Percentiles rank a stretch among this genome's conserved stretches.
Conservation (phyloP, 2,888 invertebrate species). For the Neelides folsomi region DNA sequence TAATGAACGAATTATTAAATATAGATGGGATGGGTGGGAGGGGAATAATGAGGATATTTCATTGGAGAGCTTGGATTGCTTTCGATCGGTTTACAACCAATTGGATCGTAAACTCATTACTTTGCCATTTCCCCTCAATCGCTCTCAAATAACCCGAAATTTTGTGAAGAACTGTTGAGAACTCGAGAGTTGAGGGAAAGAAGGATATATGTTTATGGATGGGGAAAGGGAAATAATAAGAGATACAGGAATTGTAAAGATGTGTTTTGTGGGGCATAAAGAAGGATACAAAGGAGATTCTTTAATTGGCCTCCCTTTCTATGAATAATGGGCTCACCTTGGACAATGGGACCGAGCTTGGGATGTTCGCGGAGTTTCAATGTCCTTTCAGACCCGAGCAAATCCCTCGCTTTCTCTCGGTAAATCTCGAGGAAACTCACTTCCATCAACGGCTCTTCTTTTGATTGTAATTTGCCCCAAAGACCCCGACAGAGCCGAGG, state of each 20-base stretch:
- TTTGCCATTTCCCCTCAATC: background rate
- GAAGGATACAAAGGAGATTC: background rate
- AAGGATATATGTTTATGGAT: too few species aligned
- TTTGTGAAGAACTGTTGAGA: too few species aligned
- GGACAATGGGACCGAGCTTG: conserved; percentile 61
- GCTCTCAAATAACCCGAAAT: conserved; percentile 1
- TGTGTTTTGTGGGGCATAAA: too few species aligned
- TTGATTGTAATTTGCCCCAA: conserved; percentile 31
- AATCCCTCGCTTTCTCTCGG: conserved; percentile 56
- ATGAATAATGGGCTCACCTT: conserved; percentile 46
- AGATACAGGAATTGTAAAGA: background rate
- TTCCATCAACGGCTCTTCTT: conserved; percentile 21
- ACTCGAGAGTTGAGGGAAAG: too few species aligned
- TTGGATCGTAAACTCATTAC: background rate
- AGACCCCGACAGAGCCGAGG: conserved; percentile 40
- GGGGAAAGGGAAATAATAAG: background rate
- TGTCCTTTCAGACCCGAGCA: conserved; percentile 41
- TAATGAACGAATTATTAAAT: too few species aligned
- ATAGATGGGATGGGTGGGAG: too few species aligned
- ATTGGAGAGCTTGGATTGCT: too few species aligned
- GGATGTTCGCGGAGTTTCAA: conserved; percentile 68
- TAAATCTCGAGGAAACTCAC: conserved; percentile 45
- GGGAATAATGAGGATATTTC: too few species aligned
- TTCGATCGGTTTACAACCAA: too few species aligned
- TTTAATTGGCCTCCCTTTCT: background rate